Evolutionary conservation across 1,140 invertebrate species (phyloP).

Genomic region (Cardiocondyla obscurior): DNA sequence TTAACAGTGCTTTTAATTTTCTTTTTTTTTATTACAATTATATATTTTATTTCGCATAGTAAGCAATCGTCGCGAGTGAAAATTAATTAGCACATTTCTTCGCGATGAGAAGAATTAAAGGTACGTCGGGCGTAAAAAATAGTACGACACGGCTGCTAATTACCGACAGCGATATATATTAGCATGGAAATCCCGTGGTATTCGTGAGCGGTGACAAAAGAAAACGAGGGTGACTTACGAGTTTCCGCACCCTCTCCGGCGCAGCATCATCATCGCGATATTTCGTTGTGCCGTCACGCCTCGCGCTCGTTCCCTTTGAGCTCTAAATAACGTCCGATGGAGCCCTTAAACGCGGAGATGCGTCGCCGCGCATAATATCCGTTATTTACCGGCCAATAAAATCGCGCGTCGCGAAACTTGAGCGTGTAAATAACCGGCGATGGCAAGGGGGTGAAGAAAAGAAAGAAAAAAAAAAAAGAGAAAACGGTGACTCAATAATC

Average conservation of each 20-base stretch:
- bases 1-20: too few relatives aligned
- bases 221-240: background rate
- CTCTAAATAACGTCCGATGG: slow-evolving; percentile 51
- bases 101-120: background rate
- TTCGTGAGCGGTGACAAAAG: background rate
- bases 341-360: slow-evolving; percentile 39
- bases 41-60: background rate
- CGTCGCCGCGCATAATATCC: slow-evolving; percentile 39
- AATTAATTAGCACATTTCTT: slow-evolving; percentile 14
- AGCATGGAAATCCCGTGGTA: slow-evolving; percentile 1
- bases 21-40: background rate
- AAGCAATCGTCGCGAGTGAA: background rate
- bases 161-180: background rate
- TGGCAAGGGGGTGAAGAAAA: too few relatives aligned
- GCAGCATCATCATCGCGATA: slow-evolving; percentile 9
- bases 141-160: background rate
- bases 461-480: background rate
- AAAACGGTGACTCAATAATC: background rate
- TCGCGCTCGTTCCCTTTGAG: slow-evolving; percentile 31
- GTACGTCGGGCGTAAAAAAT: background rate
- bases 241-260: background rate
- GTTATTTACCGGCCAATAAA: slow-evolving; percentile 52
- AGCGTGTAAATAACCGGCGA: slow-evolving; percentile 39
- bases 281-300: slow-evolving; percentile 15
- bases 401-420: slow-evolving; percentile 39